Conservation (phyloP, 1,140 invertebrate genomes). For the Coelopa frigida region DNA sequence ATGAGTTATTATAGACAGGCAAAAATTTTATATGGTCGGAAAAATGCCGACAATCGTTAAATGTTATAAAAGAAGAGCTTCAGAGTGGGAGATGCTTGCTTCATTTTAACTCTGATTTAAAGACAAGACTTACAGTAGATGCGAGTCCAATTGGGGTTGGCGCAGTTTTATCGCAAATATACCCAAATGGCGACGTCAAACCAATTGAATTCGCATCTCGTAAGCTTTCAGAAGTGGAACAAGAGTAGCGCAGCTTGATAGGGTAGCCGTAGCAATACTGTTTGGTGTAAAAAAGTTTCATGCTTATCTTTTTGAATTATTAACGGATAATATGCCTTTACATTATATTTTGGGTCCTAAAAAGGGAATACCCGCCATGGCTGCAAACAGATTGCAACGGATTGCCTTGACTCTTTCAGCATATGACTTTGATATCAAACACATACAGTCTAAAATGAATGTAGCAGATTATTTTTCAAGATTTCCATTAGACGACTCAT, state of each 20-base stretch:
- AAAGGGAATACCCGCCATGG: constrained; percentile 30
- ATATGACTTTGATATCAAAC: constrained; percentile 22
- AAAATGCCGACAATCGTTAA: no score
- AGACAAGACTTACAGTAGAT: no score
- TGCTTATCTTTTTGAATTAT: constrained; percentile 42
- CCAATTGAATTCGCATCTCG: constrained; percentile 47
- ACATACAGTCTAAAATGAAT: constrained; percentile 17
- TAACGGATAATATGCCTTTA: constrained; percentile 48
- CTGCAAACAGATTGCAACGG: constrained; percentile 23
- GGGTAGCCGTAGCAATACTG: constrained; percentile 45
- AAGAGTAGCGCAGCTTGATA: constrained; percentile 46
- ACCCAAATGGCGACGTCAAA: constrained; percentile 33
- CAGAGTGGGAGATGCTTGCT: no score
- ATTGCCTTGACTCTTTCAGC: constrained; percentile 25
- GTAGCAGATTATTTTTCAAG: constrained; percentile 24
- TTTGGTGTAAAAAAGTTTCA: constrained; percentile 42
- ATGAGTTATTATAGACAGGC: no score
- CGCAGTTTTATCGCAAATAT: no score
- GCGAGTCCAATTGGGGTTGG: no score
- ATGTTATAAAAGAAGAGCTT: no score
- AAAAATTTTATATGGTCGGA: no score
- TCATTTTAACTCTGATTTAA: no score
- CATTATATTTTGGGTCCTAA: constrained; percentile 37
- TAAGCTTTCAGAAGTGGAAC: constrained; percentile 43
- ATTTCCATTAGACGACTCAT: constrained; percentile 3